These are phyloP conservation scores for Urosaurus nigricauda DNA, from an alignment of 2,797 vertebrate species.

Conservation along the genomic window DNA sequence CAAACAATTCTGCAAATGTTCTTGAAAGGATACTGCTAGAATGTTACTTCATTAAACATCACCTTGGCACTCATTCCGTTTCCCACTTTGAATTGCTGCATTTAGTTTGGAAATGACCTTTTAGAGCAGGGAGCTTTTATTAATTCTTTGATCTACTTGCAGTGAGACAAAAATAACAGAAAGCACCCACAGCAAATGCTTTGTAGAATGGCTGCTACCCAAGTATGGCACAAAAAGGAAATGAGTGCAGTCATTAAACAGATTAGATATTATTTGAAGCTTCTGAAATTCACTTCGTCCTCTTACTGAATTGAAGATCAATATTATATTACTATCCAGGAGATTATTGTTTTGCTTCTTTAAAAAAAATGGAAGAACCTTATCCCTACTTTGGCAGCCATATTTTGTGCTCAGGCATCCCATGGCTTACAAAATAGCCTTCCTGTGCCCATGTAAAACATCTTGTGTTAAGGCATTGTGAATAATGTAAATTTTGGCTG, in stretches of 20 bases:
- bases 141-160: constrained; percentile 69
- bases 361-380: constrained; percentile 11
- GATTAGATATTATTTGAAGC: constrained; percentile 49
- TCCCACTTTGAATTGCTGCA: constrained; percentile 68
- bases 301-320: constrained; percentile 44
- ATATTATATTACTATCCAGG: constrained; percentile 16
- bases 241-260: constrained; percentile 55
- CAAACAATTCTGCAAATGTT: constrained; percentile 72
- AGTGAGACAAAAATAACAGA: constrained; percentile 68
- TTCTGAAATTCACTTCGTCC: constrained; percentile 45
- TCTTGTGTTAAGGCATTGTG: background rate
- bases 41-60: constrained; percentile 69
- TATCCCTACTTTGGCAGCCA: constrained; percentile 18
- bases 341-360: constrained; percentile 51
- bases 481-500: background rate
- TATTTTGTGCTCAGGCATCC: background rate
- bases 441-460: background rate
- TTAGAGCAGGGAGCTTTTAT: constrained; percentile 67
- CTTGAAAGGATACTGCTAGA: constrained; percentile 71
- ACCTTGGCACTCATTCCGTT: constrained; percentile 67
- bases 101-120: constrained; percentile 75
- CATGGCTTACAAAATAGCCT: background rate
- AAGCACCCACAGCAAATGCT: constrained; percentile 58
- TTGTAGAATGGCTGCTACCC: constrained; percentile 42
- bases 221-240: constrained; percentile 54